Conservation (phyloP, 2,888 invertebrate genomes). For the Deladenus siricidicola region DNA sequence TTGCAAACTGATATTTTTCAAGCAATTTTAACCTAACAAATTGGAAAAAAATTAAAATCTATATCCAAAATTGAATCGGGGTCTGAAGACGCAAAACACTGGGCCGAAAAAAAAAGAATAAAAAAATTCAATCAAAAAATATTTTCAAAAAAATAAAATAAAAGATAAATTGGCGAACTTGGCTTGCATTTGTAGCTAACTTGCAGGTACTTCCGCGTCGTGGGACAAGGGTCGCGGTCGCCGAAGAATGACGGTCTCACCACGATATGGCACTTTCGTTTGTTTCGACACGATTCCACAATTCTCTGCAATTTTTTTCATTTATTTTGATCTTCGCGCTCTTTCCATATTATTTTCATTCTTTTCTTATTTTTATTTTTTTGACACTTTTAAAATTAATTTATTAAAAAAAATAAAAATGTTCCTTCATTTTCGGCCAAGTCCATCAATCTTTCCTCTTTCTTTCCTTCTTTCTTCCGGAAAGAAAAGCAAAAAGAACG, state of each 20-base stretch:
- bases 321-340: neutral
- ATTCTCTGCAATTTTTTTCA: constrained; percentile 69
- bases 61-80: neutral
- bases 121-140: neutral
- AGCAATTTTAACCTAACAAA: too few species aligned
- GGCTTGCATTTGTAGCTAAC: constrained; percentile 93
- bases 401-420: too few species aligned
- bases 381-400: neutral
- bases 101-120: constrained; percentile 2
- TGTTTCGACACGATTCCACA: constrained; percentile 85
- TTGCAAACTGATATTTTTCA: too few species aligned
- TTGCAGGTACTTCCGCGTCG: constrained; percentile 82
- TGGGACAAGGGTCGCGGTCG: constrained; percentile 79
- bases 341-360: neutral
- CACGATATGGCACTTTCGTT: constrained; percentile 79
- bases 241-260: constrained; percentile 75
- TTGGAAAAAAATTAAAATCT: neutral
- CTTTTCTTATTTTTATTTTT: neutral
- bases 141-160: constrained; percentile 51
- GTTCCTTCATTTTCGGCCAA: too few species aligned
- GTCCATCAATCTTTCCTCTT: too few species aligned
- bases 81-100: neutral
- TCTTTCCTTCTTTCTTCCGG: too few species aligned
- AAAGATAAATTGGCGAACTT: too few species aligned
- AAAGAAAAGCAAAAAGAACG: too few species aligned